Evolutionary conservation across 1,140 invertebrate genomes (phyloP), one percentile per base, ranked within the genome.

Genomic region (Propsilocerus akamusi): DNA sequence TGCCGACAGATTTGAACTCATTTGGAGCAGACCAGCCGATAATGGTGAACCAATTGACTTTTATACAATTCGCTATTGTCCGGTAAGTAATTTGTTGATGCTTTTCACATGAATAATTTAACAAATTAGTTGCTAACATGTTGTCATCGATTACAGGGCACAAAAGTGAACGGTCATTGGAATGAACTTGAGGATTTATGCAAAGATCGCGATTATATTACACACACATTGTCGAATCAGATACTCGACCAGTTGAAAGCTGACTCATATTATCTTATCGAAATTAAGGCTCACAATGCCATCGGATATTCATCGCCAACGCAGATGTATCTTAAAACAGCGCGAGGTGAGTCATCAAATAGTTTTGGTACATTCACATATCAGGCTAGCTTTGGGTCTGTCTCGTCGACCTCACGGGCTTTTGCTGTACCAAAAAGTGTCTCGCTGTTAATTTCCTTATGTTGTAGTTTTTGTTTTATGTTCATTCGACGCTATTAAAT

Each of bases 21-120:
- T 76, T 57, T 94, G 89, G 88, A 76, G 73, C 50, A 76, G 81
- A 26, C 86, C 88, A 0, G 75, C 78, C 11, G 81, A 93, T 59
- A 94, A 94, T 66, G 90, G 90, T 3, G 83, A 88, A 66, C 78
- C 78, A 3, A 92, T 95, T 57, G 80, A 89, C 56, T 69, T 70
- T 58, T 95, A 91, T 67, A 70, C 80, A 61, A 75, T 95, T 47
- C 78, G 71, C 57, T 87, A 80, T 60, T 90, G 86, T 61, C 73
- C 75, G 55, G 85, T 87, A 72, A 77, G 76, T 73, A 12, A 37
- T n/a, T 46, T 50, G 32, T 49, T 34, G 32, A 49, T 47, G 14
- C 47, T 5, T 26, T 51, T 62, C 59, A 57, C 54, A 3, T 49
- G 58, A 51, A 56, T 52, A 26, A 17, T 11, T 25, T n/a, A 4